Evolutionary conservation across 2,888 invertebrate species (phyloP).

Genomic region (Lottia scabra): DNA sequence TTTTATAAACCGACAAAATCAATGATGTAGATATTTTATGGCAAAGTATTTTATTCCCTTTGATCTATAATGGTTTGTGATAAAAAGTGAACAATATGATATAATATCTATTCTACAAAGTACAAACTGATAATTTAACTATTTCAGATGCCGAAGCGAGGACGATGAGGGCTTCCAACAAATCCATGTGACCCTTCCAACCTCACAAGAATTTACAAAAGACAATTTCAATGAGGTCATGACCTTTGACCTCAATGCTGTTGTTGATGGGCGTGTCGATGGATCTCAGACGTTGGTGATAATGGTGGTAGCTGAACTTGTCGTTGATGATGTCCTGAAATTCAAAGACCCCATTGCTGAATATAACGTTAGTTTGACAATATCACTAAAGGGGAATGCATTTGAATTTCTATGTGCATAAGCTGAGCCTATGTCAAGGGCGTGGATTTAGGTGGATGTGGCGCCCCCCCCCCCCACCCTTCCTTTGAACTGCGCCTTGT

Average conservation of each 20-base stretch:
- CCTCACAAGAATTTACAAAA: background rate
- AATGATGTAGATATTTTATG: too few species aligned
- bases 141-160: conserved; percentile 13
- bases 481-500: too few species aligned
- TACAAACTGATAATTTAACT: background rate
- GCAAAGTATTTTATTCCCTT: too few species aligned
- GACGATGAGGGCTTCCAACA: conserved; percentile 9
- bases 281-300: conserved; percentile 14
- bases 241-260: conserved; percentile 11
- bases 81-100: background rate
- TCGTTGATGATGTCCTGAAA: background rate
- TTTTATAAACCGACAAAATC: too few species aligned
- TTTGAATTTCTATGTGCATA: background rate
- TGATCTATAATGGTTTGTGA: too few species aligned
- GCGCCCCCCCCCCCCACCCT: too few species aligned
- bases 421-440: too few species aligned
- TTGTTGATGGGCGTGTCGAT: conserved; percentile 18
- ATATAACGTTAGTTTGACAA: background rate
- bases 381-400: background rate
- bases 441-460: too few species aligned
- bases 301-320: conserved; percentile 9
- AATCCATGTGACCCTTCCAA: conserved; percentile 14
- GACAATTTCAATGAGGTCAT: background rate
- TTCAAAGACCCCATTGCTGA: background rate
- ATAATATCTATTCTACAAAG: background rate